These are phyloP conservation scores for Diloba caeruleocephala DNA, from an alignment of 2,888 invertebrate genomes.

Conservation along the genomic window DNA sequence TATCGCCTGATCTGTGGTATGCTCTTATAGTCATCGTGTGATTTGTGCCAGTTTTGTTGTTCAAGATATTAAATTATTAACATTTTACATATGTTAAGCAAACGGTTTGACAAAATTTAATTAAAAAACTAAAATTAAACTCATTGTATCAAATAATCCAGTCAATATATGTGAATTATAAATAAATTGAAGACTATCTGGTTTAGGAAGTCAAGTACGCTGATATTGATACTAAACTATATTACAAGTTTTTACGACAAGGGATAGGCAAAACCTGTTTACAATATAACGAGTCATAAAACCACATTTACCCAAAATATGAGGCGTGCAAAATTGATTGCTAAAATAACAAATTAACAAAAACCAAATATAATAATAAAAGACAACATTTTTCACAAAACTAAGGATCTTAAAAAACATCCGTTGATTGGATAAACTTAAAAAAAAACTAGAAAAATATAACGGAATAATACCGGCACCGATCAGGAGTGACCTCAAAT, in stretches of 20 bases:
- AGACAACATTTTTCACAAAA: conserved; percentile 26
- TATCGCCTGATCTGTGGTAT: conserved; percentile 49
- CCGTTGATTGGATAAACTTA: conserved; percentile 41
- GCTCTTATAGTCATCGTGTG: conserved; percentile 21
- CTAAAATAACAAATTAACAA: conserved; percentile 46
- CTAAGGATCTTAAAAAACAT: conserved; percentile 29
- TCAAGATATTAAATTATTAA: no score
- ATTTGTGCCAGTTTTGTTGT: conserved; percentile 2
- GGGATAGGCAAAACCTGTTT: conserved; percentile 14
- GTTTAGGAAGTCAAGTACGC: no score
- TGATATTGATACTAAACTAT: not conserved
- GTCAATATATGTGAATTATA: no score
- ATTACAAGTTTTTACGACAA: not conserved
- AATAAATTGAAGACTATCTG: no score
- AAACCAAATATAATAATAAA: conserved; percentile 38
- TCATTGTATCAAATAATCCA: no score
- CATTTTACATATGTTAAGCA: no score
- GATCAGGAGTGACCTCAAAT: conserved; percentile 52
- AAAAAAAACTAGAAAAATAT: conserved; percentile 44
- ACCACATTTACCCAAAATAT: conserved; percentile 37
- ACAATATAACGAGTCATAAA: conserved; percentile 15
- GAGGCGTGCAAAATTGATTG: conserved; percentile 48
- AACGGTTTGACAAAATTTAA: no score
- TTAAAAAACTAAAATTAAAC: no score
- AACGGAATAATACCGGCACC: conserved; percentile 52